Conservation (phyloP, 53 echinoderm and acorn worm species). For the Echinarachnius parma region DNA sequence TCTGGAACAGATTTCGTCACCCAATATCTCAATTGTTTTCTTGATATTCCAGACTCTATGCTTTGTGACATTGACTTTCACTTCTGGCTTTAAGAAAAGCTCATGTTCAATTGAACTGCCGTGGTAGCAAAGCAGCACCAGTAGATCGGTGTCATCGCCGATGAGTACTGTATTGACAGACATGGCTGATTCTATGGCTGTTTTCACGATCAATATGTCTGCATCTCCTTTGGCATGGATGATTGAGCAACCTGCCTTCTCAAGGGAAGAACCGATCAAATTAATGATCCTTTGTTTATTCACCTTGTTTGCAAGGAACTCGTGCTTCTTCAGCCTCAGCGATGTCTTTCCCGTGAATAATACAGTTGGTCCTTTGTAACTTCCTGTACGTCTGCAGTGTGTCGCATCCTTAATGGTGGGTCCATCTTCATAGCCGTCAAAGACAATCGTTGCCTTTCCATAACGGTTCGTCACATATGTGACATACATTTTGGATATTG, state of each 20-base stretch:
- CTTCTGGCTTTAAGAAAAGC: slow-evolving; percentile 54
- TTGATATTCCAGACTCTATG: slow-evolving; percentile 54
- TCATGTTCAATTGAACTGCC: slow-evolving; percentile 14
- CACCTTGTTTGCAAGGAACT: slow-evolving; percentile 41
- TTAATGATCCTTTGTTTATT: slow-evolving; percentile 51
- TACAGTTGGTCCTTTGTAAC: slow-evolving; percentile 7
- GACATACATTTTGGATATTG: slow-evolving; percentile 50
- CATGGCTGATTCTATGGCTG: slow-evolving; percentile 41
- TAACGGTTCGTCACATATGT: slow-evolving; percentile 46
- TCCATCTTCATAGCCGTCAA: slow-evolving; percentile 54
- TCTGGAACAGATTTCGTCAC: slow-evolving; percentile 30
- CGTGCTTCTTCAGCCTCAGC: slow-evolving; percentile 40
- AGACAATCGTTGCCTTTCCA: slow-evolving; percentile 52
- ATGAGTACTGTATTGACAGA: slow-evolving; percentile 31
- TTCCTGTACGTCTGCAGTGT: slow-evolving; percentile 40
- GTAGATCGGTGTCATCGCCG: slow-evolving; percentile 58
- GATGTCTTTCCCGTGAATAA: slow-evolving; percentile 32
- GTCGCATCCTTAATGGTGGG: slow-evolving; percentile 51
- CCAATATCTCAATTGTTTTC: slow-evolving; percentile 27
- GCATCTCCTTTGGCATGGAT: slow-evolving; percentile 54
- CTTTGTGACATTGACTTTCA: slow-evolving; percentile 30
- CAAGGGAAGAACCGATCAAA: slow-evolving; percentile 27
- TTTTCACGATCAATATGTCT: slow-evolving; percentile 52
- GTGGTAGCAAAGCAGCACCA: slow-evolving; percentile 31
- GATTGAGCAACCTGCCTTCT: slow-evolving; percentile 34